Base-by-base conservation (phyloP, 2,113 vertebrate species). In the Saccopteryx leptura region DNA sequence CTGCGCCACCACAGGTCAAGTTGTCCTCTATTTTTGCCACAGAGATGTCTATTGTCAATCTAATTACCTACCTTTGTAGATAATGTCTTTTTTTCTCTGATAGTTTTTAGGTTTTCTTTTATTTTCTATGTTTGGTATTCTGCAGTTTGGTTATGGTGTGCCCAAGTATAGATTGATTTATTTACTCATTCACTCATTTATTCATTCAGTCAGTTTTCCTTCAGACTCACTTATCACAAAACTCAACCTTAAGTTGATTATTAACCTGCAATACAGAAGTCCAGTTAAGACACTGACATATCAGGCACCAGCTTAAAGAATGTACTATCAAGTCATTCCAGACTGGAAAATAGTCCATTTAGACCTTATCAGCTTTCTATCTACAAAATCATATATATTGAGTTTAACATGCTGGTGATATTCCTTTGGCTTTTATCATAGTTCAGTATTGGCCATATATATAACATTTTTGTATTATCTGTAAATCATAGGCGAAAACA, bases 401-500 rank as follows among this genome's bases (percentile, higher is more conserved):
- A 84, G 33, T 63, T 81, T 15, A 60, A 68, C 14, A 61, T 5
- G 19, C n/a, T 72, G 24, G 75, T 79, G 63, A 84, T 28, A 74
- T 31, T 23, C 24, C 74, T 81, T 82, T 94, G 86, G 28, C 31
- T 91, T 72, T 93, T 87, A 95, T 58, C 21, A 78, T 71, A 6
- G 10, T 68, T 79, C 54, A 93, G 23, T 14, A 56, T 78, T 85
- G 94, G 50, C 28, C 31, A 81, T 28, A 66, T 46, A 81, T 3
- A 60, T 31, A 89, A 19, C 5, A 0, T 84, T 92, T 87, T 72
- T 80, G 18, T 69, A 65, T 26, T 48, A 8, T 74, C 85, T 87
- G 33, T 48, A 92, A 94, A 80, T 90, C 69, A 68, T 5, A 87
- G 46, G 7, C 79, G 24, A 92, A 83, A 94, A 90, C 19, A 71